Evolutionary conservation across 1,140 invertebrate genomes (phyloP).

Genomic region (Ooceraea biroi): DNA sequence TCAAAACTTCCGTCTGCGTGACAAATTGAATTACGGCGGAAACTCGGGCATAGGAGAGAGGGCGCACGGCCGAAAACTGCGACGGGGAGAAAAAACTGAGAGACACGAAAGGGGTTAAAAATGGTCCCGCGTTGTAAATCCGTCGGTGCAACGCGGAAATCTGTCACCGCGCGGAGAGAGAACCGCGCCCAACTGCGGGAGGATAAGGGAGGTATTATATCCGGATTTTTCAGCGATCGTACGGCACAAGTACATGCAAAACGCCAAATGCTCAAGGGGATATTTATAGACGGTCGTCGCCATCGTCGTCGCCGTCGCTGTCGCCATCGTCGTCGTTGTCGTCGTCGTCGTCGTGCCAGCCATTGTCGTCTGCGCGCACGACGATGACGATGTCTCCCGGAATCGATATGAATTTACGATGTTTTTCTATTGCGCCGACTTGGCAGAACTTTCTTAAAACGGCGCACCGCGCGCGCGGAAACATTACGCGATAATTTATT

Average conservation of each 20-base stretch:
- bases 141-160: conserved; percentile 63
- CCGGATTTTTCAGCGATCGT: conserved; percentile 67
- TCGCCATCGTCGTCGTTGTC: conserved; percentile 65
- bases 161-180: conserved; percentile 60
- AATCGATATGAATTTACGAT: conserved; percentile 85
- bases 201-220: conserved; percentile 37
- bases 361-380: conserved; percentile 47
- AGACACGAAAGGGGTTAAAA: conserved; percentile 28
- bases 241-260: conserved; percentile 24
- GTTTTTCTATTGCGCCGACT: conserved; percentile 83
- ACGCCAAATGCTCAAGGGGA: conserved; percentile 54
- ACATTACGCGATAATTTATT: conserved; percentile 82
- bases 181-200: conserved; percentile 23
- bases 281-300: conserved; percentile 66
- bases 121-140: conserved; percentile 63
- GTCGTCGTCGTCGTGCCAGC: conserved; percentile 63
- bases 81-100: background rate
- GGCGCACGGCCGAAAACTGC: conserved; percentile 60
- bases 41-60: conserved; percentile 59
- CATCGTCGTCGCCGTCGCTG: conserved; percentile 50
- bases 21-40: conserved; percentile 76
- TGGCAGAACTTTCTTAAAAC: conserved; percentile 84
- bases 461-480: conserved; percentile 73
- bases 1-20: conserved; percentile 78
- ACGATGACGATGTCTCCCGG: conserved; percentile 65